phyloP scores from a whole-genome alignment of 2,797 vertebrate species.

The Sebastes vulpes region DNA sequence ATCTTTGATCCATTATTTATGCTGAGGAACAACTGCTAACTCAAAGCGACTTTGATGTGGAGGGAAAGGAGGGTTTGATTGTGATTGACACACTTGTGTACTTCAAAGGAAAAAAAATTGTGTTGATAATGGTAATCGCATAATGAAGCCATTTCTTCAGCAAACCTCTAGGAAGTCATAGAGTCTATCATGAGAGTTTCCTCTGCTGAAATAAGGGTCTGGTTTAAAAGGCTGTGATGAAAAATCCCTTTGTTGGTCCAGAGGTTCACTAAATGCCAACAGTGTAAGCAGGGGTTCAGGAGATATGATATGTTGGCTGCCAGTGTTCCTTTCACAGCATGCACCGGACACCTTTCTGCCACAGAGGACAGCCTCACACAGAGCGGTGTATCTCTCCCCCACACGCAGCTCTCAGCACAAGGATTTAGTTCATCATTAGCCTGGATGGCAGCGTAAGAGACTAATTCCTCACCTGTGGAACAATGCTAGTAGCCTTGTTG shows the following conservation, averaged over 20 bases:
- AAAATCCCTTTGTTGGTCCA: conserved; percentile 52
- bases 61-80: conserved; percentile 42
- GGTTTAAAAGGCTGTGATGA: conserved; percentile 59
- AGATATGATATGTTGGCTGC: conserved; percentile 65
- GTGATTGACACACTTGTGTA: conserved; percentile 63
- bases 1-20: conserved; percentile 81
- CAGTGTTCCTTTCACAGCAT: conserved; percentile 57
- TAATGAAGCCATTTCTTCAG: conserved; percentile 35
- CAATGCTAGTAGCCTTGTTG: conserved; percentile 22
- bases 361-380: conserved; percentile 53
- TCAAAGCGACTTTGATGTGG: conserved; percentile 75
- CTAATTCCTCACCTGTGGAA: conserved; percentile 41
- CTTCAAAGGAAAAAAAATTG: conserved; percentile 67
- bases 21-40: conserved; percentile 56
- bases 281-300: conserved; percentile 63
- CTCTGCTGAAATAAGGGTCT: background rate
- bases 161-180: conserved; percentile 1
- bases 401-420: conserved; percentile 35
- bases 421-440: conserved; percentile 50
- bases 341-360: conserved; percentile 51
- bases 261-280: conserved; percentile 75
- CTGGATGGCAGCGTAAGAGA: background rate
- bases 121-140: conserved; percentile 18
- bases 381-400: conserved; percentile 29
- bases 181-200: background rate